phyloP scores from a whole-genome alignment of 2,888 invertebrate species.

The Creontiades dilutus region DNA sequence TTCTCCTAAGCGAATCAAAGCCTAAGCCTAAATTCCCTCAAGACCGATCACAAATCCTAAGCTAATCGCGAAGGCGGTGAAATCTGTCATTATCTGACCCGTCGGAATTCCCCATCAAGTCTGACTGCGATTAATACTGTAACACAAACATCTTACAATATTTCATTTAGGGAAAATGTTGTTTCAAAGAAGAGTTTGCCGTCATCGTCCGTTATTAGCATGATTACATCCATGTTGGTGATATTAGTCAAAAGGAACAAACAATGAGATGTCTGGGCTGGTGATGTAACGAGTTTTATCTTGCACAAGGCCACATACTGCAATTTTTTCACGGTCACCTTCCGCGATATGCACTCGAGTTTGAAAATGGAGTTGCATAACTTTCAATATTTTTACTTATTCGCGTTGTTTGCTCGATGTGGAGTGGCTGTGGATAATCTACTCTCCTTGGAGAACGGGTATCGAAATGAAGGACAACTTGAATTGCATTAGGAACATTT shows the following conservation, averaged over 20 bases:
- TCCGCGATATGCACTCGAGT: conserved; percentile 23
- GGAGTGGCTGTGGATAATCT: not conserved
- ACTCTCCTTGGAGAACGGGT: too few species aligned
- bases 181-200: not conserved
- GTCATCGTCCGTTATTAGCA: not conserved
- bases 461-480: too few species aligned
- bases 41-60: too few species aligned
- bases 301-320: conserved; percentile 1
- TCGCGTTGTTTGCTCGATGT: not conserved
- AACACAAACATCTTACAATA: not conserved
- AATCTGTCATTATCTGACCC: too few species aligned
- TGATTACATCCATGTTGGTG: conserved; percentile 2
- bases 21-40: too few species aligned
- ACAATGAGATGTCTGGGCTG: not conserved
- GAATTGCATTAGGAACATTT: too few species aligned
- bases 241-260: conserved; percentile 33
- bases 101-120: too few species aligned
- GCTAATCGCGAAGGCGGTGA: too few species aligned
- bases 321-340: conserved; percentile 29
- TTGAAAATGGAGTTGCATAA: not conserved
- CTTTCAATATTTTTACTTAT: not conserved
- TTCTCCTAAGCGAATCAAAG: too few species aligned
- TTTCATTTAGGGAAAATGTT: not conserved
- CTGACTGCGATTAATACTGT: too few species aligned
- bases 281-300: conserved; percentile 21